Evolutionary conservation across 2,888 invertebrate species (phyloP), one percentile per base, ranked within the genome.

Genomic region (Apocheima hispidaria): DNA sequence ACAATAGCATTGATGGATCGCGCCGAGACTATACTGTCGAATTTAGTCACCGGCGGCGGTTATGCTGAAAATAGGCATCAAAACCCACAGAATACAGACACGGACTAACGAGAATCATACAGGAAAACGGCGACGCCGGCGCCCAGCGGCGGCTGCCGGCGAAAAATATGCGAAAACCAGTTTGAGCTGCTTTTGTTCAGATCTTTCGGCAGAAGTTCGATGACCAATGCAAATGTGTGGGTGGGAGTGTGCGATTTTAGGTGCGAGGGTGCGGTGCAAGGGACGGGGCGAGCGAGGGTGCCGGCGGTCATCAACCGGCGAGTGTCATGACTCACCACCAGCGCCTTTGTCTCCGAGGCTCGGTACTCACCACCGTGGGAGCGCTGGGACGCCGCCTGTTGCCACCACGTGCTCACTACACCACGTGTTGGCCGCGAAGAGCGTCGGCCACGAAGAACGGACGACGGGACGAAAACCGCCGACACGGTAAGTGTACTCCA

Each of bases 401-500:
- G 21, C n/a, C 35, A 71, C 75, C 86, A 82, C 82, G 83, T 77
- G 81, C 74, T 74, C 66, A 71, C 72, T 75, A 75, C 73, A 74
- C 69, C 68, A 67, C 71, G 70, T 66, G 59, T 53, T 57, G 52
- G 43, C 3, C 66, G 10, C 38, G 38, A 38, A 4, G 62, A 26
- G 33, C 61, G 67, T 14, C 26, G 9, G 66, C 66, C 77, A 65
- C 71, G 46, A 46, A 36, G 63, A 60, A 57, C 48, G 20, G 33
- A 36, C 72, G 62, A 59, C 70, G 63, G 70, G 94, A 82, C 71
- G 85, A 90, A 65, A 82, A 83, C 92, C 93, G 94, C 93, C 95
- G 95, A 90, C 97, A 97, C 96, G 97, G 96, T 96, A 97, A 97
- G 97, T 98, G 98, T 97, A 98, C 98, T 98, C 97, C 98, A 97